Base-by-base conservation (phyloP, 1,140 invertebrate genomes). In the Meteorus sp. region DNA sequence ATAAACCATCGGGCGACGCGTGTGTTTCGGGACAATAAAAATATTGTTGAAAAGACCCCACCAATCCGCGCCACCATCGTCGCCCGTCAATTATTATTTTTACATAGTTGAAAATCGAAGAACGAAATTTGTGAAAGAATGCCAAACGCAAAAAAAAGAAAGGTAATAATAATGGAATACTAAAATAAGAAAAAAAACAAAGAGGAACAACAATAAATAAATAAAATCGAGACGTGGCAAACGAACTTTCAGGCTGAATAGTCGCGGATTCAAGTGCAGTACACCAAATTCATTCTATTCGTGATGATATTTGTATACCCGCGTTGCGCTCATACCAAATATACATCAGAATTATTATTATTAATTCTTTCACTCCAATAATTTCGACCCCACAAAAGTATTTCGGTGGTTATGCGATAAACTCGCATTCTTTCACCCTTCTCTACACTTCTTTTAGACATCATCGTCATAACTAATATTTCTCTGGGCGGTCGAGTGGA, bases 391-490 rank as follows among this genome's bases (percentile, higher is more conserved):
- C 13, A 4, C 35, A n/a, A 25, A 19, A 23, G 17, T 48, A 48
- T 48, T 48, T 48, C 22, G 20, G 45, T n/a, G 20, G 45, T n/a
- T 22, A 17, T 22, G 9, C 45, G 9, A 2, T 23, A 11, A 22
- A 51, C 8, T 31, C 11, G 3, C 17, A 3, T 33, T 33, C 45
- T 15, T 25, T 27, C 8, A 9, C 45, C 33, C 51, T 19, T 54
- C 29, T 29, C 17, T 35, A 20, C 29, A 20, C n/a, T 43, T 44
- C 41, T 55, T 55, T 55, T 22, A 17, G 13, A 13, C 19, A 35
- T 15, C 52, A 55, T 55, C 37, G 52, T 19, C 52, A 55, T 55
- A 55, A 55, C 52, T 55, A 55, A 55, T 55, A 55, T 41, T 39
- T 43, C 33, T 55, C 35, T 35, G 29, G 20, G 23, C 48, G 48